Percentiles rank a stretch among this genome's conserved stretches.
Evolutionary conservation across 2,888 invertebrate species (phyloP).

Genomic region (Anoplius nigerrimus): DNA sequence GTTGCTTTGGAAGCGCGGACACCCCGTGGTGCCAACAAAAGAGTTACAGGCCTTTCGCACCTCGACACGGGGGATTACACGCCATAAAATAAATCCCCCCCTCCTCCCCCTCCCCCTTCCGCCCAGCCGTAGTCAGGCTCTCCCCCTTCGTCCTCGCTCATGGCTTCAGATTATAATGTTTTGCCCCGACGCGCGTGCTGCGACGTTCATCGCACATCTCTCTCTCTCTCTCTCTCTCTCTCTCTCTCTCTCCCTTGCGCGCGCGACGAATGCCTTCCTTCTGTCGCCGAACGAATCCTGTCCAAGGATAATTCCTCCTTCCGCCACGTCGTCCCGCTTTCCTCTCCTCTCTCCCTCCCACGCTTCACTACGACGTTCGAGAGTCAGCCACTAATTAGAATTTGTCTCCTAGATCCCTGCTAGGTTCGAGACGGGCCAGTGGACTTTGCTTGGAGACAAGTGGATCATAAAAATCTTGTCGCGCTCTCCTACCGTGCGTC

Average conservation of each 20-base stretch:
- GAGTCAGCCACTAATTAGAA: too few species aligned
- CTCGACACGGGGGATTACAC: constrained; percentile 72
- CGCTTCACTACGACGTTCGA: too few species aligned
- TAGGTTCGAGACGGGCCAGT: too few species aligned
- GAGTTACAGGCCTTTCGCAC: constrained; percentile 73
- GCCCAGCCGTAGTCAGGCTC: constrained; percentile 22
- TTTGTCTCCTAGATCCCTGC: too few species aligned
- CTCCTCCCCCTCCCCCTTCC: constrained; percentile 26
- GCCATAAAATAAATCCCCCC: constrained; percentile 70
- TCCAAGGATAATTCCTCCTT: neutral
- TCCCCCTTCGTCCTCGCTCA: constrained; percentile 32
- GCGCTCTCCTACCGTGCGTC: constrained; percentile 12
- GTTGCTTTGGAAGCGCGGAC: constrained; percentile 66
- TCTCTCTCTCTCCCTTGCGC: constrained; percentile 13
- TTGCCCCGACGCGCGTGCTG: constrained; percentile 58
- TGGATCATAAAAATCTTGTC: constrained; percentile 30
- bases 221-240: constrained; percentile 21
- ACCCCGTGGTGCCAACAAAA: constrained; percentile 71
- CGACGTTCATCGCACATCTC: constrained; percentile 41
- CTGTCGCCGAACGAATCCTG: neutral
- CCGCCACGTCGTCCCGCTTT: neutral
- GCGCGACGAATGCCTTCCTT: neutral
- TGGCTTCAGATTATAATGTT: constrained; percentile 69
- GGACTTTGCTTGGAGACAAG: neutral
- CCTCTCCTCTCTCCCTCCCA: too few species aligned